Percentiles rank a stretch among this genome's conserved stretches.
Conservation (phyloP, 2,888 invertebrate species). For the Folsomia manolachei region DNA sequence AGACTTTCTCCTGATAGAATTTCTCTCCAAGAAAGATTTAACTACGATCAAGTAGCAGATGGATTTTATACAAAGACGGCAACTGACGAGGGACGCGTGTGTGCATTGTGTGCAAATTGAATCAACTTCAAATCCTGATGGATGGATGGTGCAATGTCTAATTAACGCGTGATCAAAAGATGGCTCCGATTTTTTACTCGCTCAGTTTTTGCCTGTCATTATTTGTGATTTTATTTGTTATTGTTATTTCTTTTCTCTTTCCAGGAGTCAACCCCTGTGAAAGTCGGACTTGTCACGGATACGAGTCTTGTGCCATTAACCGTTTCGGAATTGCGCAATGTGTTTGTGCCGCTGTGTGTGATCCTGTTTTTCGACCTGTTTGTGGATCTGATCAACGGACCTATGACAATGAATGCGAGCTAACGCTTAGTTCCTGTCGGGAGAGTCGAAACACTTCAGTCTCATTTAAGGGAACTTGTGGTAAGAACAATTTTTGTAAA, state of each 20-base stretch:
- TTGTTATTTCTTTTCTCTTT: slow-evolving; percentile 24
- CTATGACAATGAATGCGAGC: slow-evolving; percentile 58
- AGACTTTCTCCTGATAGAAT: too few species aligned
- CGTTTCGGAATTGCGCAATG: slow-evolving; percentile 78
- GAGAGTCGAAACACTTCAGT: slow-evolving; percentile 58
- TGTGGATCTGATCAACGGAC: slow-evolving; percentile 56
- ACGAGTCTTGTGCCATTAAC: slow-evolving; percentile 78
- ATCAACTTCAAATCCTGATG: not conserved
- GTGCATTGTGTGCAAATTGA: not conserved
- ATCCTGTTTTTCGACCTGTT: slow-evolving; percentile 68
- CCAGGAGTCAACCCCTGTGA: slow-evolving; percentile 78
- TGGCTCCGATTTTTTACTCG: not conserved
- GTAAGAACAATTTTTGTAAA: slow-evolving; percentile 54
- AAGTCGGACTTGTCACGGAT: slow-evolving; percentile 70
- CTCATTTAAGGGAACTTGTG: slow-evolving; percentile 66
- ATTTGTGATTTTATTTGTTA: not conserved
- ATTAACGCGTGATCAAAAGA: not conserved
- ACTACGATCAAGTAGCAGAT: too few species aligned
- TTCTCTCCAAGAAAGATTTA: not conserved
- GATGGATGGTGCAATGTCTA: slow-evolving; percentile 1
- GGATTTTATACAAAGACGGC: too few species aligned
- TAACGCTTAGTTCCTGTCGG: slow-evolving; percentile 56
- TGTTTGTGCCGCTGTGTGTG: slow-evolving; percentile 77
- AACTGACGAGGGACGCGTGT: not conserved
- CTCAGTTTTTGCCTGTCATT: not conserved